A percentile compares a stretch with the other conserved stretches of the same genome.
These are phyloP conservation scores for Henricia sp. DNA, from an alignment of 53 echinoderm and acorn worm genomes.

Conservation along the genomic window DNA sequence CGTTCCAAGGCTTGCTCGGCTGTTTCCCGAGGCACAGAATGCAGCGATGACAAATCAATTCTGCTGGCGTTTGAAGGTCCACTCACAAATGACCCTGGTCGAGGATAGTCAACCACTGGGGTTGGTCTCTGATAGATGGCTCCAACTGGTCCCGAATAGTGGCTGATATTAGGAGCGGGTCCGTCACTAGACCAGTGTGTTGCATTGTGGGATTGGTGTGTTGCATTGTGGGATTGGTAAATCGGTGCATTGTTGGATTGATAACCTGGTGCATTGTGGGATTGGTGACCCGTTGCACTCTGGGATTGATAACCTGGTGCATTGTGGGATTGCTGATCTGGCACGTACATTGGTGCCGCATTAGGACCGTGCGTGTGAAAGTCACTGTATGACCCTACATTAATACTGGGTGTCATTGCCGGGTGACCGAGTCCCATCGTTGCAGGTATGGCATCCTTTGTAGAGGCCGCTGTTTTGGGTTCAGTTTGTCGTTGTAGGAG, in stretches of 20 bases:
- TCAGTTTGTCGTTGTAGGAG: slow-evolving; percentile 62
- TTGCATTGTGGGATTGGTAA: slow-evolving; percentile 24
- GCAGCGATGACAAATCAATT: slow-evolving; percentile 52
- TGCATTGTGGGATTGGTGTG: background rate
- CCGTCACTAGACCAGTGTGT: slow-evolving; percentile 2
- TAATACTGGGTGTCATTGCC: no score
- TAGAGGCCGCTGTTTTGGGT: background rate
- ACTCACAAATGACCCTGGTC: background rate
- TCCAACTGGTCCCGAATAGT: slow-evolving; percentile 2
- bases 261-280: slow-evolving; percentile 13
- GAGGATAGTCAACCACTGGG: background rate
- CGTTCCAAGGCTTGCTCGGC: slow-evolving; percentile 88
- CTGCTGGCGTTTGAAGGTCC: background rate
- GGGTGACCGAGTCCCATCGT: background rate
- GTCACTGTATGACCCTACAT: no score
- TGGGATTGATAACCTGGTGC: background rate
- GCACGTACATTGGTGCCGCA: background rate
- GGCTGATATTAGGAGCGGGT: slow-evolving; percentile 11
- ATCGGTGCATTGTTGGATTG: background rate
- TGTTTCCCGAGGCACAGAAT: slow-evolving; percentile 63
- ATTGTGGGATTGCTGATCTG: slow-evolving; percentile 9
- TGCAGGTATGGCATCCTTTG: no score
- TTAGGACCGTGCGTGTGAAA: background rate
- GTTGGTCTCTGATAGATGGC: background rate
- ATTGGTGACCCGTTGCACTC: background rate